phyloP scores from a whole-genome alignment of 1,140 invertebrate genomes.

The Pararge aegeria region DNA sequence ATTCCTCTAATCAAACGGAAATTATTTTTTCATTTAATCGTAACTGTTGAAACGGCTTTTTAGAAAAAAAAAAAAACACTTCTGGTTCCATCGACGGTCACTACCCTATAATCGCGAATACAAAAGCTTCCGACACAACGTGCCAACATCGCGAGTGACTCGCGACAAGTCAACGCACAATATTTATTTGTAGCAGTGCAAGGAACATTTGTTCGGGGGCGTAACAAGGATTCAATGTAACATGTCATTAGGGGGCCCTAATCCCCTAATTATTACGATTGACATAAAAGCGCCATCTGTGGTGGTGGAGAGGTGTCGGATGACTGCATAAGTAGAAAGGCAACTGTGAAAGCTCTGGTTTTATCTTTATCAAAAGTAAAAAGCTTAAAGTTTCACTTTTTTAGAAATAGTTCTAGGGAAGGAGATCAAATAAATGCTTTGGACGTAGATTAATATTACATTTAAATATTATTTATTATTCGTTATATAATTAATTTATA shows the following conservation, averaged over 20 bases:
- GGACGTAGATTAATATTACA: too few relatives aligned
- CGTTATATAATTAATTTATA: too few relatives aligned
- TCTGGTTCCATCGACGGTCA: background rate
- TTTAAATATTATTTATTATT: too few relatives aligned
- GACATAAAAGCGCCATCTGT: conserved; percentile 77
- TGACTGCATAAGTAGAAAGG: conserved; percentile 38
- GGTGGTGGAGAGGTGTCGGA: conserved; percentile 65
- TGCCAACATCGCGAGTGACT: conserved; percentile 40
- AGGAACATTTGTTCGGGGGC: conserved; percentile 69
- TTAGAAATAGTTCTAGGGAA: background rate
- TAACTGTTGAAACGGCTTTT: too few relatives aligned
- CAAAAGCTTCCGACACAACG: conserved; percentile 16
- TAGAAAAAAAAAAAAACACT: too few relatives aligned
- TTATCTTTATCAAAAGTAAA: conserved; percentile 7
- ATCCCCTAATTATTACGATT: conserved; percentile 78
- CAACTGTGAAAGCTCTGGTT: background rate
- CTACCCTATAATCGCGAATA: conserved; percentile 14
- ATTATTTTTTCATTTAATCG: too few relatives aligned
- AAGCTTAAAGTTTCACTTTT: conserved; percentile 5
- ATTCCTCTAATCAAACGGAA: too few relatives aligned
- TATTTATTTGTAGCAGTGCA: conserved; percentile 55
- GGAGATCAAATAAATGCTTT: too few relatives aligned
- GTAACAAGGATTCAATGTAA: conserved; percentile 72
- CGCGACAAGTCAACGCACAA: conserved; percentile 60
- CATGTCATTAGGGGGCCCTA: conserved; percentile 72